These are phyloP conservation scores for Psilopsiagon aurifrons DNA, from an alignment of 2,113 vertebrate genomes.

Conservation along the genomic window DNA sequence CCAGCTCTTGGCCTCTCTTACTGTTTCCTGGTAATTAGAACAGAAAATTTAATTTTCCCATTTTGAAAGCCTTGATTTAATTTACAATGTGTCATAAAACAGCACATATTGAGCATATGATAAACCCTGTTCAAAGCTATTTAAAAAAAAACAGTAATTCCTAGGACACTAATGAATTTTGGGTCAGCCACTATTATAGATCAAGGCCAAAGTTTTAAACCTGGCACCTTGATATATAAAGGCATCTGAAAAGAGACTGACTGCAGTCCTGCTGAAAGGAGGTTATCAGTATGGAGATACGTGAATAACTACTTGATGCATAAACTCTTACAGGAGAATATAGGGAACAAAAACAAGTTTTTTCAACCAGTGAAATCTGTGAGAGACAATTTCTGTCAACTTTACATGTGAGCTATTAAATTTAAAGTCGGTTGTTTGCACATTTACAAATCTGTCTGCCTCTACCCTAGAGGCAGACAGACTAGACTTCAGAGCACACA, in stretches of 20 bases:
- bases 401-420: not conserved
- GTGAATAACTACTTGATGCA: not conserved
- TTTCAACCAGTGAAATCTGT: not conserved
- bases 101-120: not conserved
- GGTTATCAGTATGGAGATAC: not conserved
- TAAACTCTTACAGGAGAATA: not conserved
- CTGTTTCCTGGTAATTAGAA: slow-evolving; percentile 75
- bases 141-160: not conserved
- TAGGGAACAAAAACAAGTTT: not conserved
- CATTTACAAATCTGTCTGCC: not conserved
- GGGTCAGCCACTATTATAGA: not conserved
- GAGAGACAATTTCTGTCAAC: not conserved
- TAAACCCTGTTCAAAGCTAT: not conserved
- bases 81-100: not conserved
- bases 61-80: not conserved
- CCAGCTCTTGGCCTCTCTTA: slow-evolving; percentile 84
- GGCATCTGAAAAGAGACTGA: not conserved
- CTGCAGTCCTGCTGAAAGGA: not conserved
- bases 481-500: not conserved
- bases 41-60: slow-evolving; percentile 37
- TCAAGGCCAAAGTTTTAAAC: not conserved
- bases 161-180: not conserved
- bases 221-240: not conserved
- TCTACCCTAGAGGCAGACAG: not conserved
- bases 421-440: not conserved